Evolutionary conservation across 2,888 invertebrate genomes (phyloP).

Genomic region (Disparrhopalites patrizii): DNA sequence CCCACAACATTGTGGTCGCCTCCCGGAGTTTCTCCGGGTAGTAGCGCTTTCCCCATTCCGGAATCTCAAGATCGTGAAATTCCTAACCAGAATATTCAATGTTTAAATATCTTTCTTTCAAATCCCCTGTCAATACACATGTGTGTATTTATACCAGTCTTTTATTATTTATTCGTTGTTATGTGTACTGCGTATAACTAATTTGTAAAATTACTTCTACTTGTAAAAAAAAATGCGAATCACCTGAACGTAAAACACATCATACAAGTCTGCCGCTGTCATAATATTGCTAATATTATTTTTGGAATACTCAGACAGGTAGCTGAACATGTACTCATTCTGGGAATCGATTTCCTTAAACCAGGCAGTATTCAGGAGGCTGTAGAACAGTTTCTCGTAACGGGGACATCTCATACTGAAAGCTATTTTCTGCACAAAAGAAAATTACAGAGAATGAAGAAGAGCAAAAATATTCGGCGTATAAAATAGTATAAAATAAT

Average conservation of each 20-base stretch:
- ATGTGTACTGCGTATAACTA: too few relatives aligned
- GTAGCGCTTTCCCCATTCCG: slow-evolving; percentile 60
- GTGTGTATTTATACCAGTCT: background rate
- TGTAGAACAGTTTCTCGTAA: slow-evolving; percentile 60
- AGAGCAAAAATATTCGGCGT: background rate
- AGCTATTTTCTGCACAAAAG: slow-evolving; percentile 17
- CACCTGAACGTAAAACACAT: slow-evolving; percentile 60
- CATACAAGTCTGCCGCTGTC: slow-evolving; percentile 62
- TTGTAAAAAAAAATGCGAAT: too few relatives aligned
- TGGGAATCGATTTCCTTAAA: slow-evolving; percentile 46
- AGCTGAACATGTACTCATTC: slow-evolving; percentile 62
- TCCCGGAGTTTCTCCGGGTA: slow-evolving; percentile 56
- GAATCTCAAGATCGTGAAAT: slow-evolving; percentile 59
- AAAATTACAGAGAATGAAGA: background rate
- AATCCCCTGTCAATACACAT: background rate
- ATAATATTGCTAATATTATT: slow-evolving; percentile 57
- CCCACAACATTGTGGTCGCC: slow-evolving; percentile 16
- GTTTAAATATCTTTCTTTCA: background rate
- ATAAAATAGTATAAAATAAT: background rate
- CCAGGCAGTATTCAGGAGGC: slow-evolving; percentile 51
- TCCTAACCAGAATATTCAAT: slow-evolving; percentile 50
- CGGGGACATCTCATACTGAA: slow-evolving; percentile 64
- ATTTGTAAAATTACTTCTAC: too few relatives aligned
- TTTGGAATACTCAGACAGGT: slow-evolving; percentile 63
- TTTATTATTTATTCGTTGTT: too few relatives aligned